phyloP scores from a whole-genome alignment of 2,888 invertebrate genomes.

The Nematopogon swammerdamellus region DNA sequence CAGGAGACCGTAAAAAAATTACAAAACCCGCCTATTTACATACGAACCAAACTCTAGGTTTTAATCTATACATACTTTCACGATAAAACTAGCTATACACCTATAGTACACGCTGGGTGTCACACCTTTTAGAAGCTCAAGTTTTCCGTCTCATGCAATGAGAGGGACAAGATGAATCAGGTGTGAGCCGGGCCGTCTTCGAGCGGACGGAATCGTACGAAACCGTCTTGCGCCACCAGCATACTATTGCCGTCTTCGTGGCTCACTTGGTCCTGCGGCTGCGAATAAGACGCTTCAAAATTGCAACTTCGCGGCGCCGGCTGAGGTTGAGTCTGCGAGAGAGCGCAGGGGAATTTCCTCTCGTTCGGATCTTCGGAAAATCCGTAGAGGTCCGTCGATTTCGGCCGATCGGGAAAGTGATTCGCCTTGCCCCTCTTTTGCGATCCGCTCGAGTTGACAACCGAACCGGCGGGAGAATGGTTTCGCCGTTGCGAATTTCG shows the following conservation, averaged over 20 bases:
- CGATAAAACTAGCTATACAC: background rate
- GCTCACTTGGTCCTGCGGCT: constrained; percentile 50
- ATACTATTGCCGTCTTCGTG: constrained; percentile 63
- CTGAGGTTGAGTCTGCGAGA: constrained; percentile 38
- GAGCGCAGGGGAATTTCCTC: constrained; percentile 39
- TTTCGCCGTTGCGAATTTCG: constrained; percentile 42
- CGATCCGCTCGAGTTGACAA: constrained; percentile 46
- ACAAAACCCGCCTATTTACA: background rate
- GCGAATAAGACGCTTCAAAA: constrained; percentile 52
- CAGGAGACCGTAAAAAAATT: background rate
- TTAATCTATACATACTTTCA: background rate
- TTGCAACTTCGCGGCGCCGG: constrained; percentile 47
- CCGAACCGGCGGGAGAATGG: constrained; percentile 37
- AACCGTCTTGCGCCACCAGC: constrained; percentile 89
- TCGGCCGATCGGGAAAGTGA: constrained; percentile 61
- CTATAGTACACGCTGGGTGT: background rate
- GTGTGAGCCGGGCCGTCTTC: constrained; percentile 52
- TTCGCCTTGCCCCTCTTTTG: constrained; percentile 49
- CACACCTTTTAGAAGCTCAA: constrained; percentile 27
- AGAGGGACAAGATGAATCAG: constrained; percentile 44
- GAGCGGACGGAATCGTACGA: constrained; percentile 78
- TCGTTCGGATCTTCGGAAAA: constrained; percentile 49
- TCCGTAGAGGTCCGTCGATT: constrained; percentile 58
- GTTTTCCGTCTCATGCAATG: constrained; percentile 29
- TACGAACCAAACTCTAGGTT: too few relatives aligned